Conservation (phyloP, 1,140 invertebrate genomes). For the Drosophila albomicans region DNA sequence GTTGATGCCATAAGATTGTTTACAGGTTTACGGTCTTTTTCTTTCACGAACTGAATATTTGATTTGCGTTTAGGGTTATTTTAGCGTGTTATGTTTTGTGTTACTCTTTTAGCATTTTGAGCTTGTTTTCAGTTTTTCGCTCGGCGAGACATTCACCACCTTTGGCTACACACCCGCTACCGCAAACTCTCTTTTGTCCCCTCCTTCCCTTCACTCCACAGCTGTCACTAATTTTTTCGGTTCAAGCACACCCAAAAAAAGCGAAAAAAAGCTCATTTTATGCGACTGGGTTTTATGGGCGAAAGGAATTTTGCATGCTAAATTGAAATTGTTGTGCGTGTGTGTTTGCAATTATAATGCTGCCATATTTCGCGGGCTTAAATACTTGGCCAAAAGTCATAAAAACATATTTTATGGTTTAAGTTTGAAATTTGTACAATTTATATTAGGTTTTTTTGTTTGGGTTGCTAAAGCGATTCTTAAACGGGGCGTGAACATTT, state of each 20-base stretch:
- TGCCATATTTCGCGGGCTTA: slow-evolving; percentile 36
- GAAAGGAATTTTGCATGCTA: slow-evolving; percentile 34
- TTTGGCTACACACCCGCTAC: background rate
- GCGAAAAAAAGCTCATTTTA: slow-evolving; percentile 21
- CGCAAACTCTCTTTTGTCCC: background rate
- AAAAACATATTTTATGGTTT: slow-evolving; percentile 48
- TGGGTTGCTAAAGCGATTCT: slow-evolving; percentile 5
- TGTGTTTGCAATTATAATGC: slow-evolving; percentile 48
- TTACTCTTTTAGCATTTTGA: slow-evolving; percentile 13
- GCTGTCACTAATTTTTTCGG: slow-evolving; percentile 15
- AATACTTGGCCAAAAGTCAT: slow-evolving; percentile 26
- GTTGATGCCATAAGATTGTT: slow-evolving; percentile 38
- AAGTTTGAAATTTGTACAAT: slow-evolving; percentile 30
- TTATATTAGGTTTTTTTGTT: slow-evolving; percentile 26
- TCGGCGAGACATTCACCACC: background rate
- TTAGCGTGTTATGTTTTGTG: no score
- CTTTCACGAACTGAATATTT: slow-evolving; percentile 39
- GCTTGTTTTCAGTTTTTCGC: slow-evolving; percentile 9
- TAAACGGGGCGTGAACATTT: slow-evolving; percentile 28
- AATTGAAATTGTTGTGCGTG: slow-evolving; percentile 39
- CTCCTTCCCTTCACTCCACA: no score
- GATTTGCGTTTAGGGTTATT: slow-evolving; percentile 29
- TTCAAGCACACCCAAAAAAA: slow-evolving; percentile 39
- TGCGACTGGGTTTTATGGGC: slow-evolving; percentile 36
- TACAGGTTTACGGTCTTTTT: slow-evolving; percentile 29